Evolutionary conservation across 1,140 invertebrate genomes (phyloP), one percentile per base, ranked within the genome.

Genomic region (Cotesia glomerata): DNA sequence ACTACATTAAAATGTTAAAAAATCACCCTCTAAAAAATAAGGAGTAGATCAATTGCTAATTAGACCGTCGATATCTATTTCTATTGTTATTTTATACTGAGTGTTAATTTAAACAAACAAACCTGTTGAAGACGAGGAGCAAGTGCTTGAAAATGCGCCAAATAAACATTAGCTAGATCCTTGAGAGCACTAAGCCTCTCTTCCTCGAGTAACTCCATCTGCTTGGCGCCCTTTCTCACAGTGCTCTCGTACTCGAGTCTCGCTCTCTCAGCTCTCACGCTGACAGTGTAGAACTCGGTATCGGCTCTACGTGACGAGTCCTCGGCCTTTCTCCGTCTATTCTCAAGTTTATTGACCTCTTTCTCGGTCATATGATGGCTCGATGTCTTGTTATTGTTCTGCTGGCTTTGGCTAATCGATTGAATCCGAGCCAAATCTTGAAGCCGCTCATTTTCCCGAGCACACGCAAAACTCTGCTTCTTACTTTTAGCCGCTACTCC

Each of bases 181-280:
- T 96, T 95, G 78, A 98, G 89, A 69, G 93, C 93, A 45, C 90
- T 91, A 26, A 98, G 87, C 73, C 97, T 89, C 83, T 98, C 96
- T 81, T 97, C 95, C 83, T 98, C 97, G 66, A 98, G 87, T 35
- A 92, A 89, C 83, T 97, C 94, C 82, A 93, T 88, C 78, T 92
- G 90, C 5, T 90, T 91, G 0, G 91, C 90, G 3, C 95, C 95
- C 79, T 95, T 94, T 56, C 93, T 89, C 5, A 98, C 92, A 11
- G 94, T 91, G 52, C 93, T 92, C 85, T 98, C 96, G 94, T 96
- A 98, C 85, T 98, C 96, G 74, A 96, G 88, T 75, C 95, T 91
- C 11, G 96, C 92, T 80, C 95, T 88, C 85, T 98, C 97, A 7
- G 95, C 93, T 76, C 95, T 91, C 51, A 97, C 91, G 82, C 95